A percentile compares a stretch with the other conserved stretches of the same genome.
Conservation (phyloP, 2,113 vertebrate species). For the Raja brachyura region DNA sequence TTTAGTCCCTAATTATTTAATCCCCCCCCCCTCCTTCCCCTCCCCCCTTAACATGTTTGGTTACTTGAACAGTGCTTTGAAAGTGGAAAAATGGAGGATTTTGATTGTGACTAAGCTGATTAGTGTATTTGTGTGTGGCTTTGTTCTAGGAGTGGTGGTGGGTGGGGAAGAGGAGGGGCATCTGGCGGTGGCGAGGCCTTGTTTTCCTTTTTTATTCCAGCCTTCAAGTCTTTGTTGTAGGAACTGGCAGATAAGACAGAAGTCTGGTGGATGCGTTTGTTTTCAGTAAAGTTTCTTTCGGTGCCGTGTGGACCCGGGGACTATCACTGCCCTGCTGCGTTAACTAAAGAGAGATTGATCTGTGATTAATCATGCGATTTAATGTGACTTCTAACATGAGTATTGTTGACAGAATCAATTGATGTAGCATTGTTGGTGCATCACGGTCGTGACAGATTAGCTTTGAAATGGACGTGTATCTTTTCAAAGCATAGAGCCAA, state of each 20-base stretch:
- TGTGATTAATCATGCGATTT: neutral
- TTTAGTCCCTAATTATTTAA: neutral
- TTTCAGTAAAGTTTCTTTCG: neutral
- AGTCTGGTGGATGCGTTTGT: neutral
- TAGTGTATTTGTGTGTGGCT: neutral
- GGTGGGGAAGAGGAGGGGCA: neutral
- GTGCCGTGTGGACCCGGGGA: neutral
- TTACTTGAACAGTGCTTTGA: neutral
- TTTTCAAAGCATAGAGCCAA: constrained; percentile 7
- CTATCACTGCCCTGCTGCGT: neutral
- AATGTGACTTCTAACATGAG: neutral
- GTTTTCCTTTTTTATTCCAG: neutral
- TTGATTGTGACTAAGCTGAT: constrained; percentile 11
- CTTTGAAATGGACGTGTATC: neutral
- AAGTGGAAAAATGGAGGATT: neutral
- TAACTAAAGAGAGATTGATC: neutral
- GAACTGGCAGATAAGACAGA: constrained; percentile 10
- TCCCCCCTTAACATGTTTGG: neutral
- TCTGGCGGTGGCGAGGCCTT: neutral
- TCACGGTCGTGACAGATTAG: neutral
- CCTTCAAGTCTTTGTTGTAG: neutral
- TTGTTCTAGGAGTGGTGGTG: neutral
- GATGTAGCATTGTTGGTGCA: neutral
- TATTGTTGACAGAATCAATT: neutral
- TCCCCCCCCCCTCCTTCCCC: too few relatives aligned